phyloP scores from a whole-genome alignment of 2,888 invertebrate genomes.

The Acronicta aceris region DNA sequence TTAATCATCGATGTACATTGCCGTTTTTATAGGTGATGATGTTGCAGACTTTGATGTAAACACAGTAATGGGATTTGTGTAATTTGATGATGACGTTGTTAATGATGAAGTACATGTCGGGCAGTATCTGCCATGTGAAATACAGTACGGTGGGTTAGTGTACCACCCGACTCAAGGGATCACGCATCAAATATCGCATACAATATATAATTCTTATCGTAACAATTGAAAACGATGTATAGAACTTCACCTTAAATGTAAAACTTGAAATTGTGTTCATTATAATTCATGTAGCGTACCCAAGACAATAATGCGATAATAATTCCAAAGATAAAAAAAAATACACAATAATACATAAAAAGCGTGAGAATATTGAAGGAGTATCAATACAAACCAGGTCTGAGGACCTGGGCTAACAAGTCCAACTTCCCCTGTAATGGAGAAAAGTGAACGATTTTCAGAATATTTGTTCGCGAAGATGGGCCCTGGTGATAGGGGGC shows the following conservation, averaged over 20 bases:
- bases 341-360: slow-evolving; percentile 30
- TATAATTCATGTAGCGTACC: slow-evolving; percentile 38
- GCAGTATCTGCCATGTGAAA: slow-evolving; percentile 24
- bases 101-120: slow-evolving; percentile 4
- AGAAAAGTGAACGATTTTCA: slow-evolving; percentile 92
- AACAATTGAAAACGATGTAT: slow-evolving; percentile 27
- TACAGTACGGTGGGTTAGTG: slow-evolving; percentile 51
- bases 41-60: background rate
- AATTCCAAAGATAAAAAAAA: slow-evolving; percentile 14
- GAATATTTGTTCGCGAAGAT: slow-evolving; percentile 95
- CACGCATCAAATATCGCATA: slow-evolving; percentile 26
- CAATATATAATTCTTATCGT: background rate
- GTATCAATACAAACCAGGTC: slow-evolving; percentile 55
- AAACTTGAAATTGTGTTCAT: background rate
- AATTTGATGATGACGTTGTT: slow-evolving; percentile 2
- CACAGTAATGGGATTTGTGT: slow-evolving; percentile 11
- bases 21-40: slow-evolving; percentile 14
- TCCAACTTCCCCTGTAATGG: slow-evolving; percentile 83
- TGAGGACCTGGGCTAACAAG: slow-evolving; percentile 68
- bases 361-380: slow-evolving; percentile 25
- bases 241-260: slow-evolving; percentile 13
- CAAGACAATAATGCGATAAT: slow-evolving; percentile 37
- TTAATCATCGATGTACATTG: slow-evolving; percentile 49
- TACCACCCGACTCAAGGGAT: slow-evolving; percentile 42
- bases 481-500: slow-evolving; percentile 91